phyloP scores from a whole-genome alignment of 2,888 invertebrate genomes.

The Eupelmus urozonus region DNA sequence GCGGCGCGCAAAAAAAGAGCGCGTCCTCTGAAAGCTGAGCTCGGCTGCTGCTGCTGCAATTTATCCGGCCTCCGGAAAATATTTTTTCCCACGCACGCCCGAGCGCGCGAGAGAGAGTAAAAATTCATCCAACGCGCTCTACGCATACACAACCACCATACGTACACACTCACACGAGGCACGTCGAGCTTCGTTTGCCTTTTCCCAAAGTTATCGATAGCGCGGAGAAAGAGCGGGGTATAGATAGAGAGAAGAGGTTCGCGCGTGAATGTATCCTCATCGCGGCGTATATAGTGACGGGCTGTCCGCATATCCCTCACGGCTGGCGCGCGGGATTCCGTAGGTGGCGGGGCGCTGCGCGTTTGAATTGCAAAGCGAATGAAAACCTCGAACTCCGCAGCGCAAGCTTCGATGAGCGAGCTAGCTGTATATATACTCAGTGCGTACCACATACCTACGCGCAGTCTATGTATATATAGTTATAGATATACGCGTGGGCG shows the following conservation, averaged over 20 bases:
- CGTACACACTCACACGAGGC: too few relatives aligned
- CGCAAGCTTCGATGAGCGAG: background rate
- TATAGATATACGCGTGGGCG: too few relatives aligned
- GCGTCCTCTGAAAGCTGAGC: too few relatives aligned
- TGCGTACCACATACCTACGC: background rate
- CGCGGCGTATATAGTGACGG: background rate
- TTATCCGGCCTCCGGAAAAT: constrained; percentile 18
- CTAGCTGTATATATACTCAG: background rate
- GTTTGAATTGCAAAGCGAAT: constrained; percentile 70
- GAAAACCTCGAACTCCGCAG: constrained; percentile 62
- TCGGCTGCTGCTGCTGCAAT: background rate
- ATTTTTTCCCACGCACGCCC: constrained; percentile 23
- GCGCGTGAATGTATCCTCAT: constrained; percentile 2
- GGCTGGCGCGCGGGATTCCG: background rate
- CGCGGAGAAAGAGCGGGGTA: background rate
- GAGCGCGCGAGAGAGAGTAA: background rate
- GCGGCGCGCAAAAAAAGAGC: background rate
- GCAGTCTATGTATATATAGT: too few relatives aligned
- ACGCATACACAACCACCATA: too few relatives aligned
- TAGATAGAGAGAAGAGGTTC: too few relatives aligned
- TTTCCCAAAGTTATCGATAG: constrained; percentile 55
- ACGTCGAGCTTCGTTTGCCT: constrained; percentile 11
- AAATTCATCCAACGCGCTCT: constrained; percentile 27
- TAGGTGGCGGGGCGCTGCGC: constrained; percentile 35
- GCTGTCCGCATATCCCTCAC: background rate